Evolutionary conservation across 1,140 invertebrate species (phyloP).

Genomic region (Calliopsis andreniformis): DNA sequence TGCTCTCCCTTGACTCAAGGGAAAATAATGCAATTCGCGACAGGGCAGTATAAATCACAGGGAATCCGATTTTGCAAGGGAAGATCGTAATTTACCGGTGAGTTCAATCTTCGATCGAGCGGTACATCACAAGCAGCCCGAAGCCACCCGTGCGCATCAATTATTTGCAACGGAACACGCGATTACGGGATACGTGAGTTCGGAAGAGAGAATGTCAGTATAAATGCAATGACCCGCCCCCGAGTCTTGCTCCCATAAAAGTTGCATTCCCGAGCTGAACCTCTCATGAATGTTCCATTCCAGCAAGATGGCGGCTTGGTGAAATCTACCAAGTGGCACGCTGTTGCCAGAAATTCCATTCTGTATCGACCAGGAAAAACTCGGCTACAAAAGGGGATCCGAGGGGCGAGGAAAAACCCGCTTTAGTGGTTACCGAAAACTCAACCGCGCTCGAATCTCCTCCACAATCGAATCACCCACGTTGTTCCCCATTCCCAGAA

Average conservation of each 20-base stretch:
- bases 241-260: constrained; percentile 61
- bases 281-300: constrained; percentile 66
- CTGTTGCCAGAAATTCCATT: constrained; percentile 21
- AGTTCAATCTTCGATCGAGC: constrained; percentile 29
- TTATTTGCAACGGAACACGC: constrained; percentile 55
- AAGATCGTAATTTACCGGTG: constrained; percentile 23
- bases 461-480: neutral
- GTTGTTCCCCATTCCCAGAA: neutral
- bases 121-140: constrained; percentile 1
- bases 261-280: constrained; percentile 54
- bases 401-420: neutral
- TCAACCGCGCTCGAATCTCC: neutral
- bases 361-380: neutral
- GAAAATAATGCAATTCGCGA: neutral
- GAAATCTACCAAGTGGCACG: constrained; percentile 37
- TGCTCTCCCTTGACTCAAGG: neutral
- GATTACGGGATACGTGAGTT: constrained; percentile 57
- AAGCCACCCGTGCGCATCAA: constrained; percentile 46
- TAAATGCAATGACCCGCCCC: constrained; percentile 55
- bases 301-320: constrained; percentile 37
- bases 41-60: neutral
- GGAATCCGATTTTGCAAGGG: neutral
- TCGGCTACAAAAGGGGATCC: neutral
- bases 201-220: constrained; percentile 54
- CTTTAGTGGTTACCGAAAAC: neutral